A percentile compares a stretch with the other conserved stretches of the same genome.
Evolutionary conservation across 2,113 vertebrate genomes (phyloP).

Genomic region (Origma solitaria): DNA sequence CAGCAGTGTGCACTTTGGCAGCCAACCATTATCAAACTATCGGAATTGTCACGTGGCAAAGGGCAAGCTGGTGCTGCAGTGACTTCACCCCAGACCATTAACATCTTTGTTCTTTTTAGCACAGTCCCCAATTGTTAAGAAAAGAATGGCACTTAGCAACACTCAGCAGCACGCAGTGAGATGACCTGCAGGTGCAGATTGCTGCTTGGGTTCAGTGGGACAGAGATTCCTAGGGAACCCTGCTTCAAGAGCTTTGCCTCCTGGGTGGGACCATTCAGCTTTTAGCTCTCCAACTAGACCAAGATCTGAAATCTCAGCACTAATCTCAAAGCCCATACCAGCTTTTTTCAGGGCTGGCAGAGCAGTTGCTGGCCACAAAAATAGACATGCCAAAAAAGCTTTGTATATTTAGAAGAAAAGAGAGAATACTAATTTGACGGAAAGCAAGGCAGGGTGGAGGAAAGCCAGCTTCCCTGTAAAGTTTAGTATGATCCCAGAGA

Average conservation of each 20-base stretch:
- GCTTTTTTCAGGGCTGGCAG: neutral
- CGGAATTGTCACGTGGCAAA: neutral
- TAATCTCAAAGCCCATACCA: neutral
- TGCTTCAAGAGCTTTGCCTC: neutral
- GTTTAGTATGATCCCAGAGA: neutral
- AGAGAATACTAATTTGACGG: neutral
- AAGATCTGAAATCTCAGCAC: neutral
- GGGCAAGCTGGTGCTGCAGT: neutral
- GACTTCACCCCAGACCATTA: neutral
- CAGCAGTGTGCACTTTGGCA: neutral
- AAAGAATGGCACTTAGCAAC: neutral
- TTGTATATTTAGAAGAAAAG: neutral
- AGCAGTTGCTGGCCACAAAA: neutral
- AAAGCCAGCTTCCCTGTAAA: neutral
- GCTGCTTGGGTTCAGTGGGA: fast-evolving
- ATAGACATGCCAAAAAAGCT: neutral
- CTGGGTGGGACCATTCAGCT: neutral
- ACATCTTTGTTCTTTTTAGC: neutral
- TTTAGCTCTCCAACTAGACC: neutral
- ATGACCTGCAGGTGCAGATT: neutral
- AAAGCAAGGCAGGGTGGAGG: neutral
- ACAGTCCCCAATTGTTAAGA: neutral
- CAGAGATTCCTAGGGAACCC: neutral
- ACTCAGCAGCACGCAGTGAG: neutral
- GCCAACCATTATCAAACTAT: neutral